Conservation (phyloP, 2,888 invertebrate species). For the Idaea dimidiata region DNA sequence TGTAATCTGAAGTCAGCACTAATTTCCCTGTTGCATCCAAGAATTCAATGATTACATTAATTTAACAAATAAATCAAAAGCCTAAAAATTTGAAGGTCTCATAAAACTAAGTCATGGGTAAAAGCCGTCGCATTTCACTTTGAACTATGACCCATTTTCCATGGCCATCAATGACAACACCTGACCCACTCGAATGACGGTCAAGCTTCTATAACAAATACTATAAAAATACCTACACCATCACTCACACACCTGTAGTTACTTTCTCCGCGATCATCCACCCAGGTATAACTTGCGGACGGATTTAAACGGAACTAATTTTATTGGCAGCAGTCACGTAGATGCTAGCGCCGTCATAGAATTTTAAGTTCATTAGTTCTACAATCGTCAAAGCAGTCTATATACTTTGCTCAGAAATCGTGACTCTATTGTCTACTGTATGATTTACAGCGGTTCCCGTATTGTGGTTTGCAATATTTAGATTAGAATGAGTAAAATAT, state of each 20-base stretch:
- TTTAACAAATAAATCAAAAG: neutral
- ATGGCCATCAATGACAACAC: neutral
- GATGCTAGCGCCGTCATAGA: slow-evolving; percentile 1
- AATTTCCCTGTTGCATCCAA: too few species aligned
- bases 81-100: neutral
- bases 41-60: too few species aligned
- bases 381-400: neutral
- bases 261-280: slow-evolving; percentile 40
- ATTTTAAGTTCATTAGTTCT: neutral
- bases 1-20: too few species aligned
- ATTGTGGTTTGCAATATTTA: neutral
- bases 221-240: slow-evolving; percentile 9
- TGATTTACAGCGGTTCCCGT: neutral
- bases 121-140: neutral
- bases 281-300: neutral
- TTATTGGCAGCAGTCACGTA: neutral
- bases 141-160: slow-evolving; percentile 3
- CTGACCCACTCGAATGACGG: slow-evolving; percentile 2
- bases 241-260: slow-evolving; percentile 29
- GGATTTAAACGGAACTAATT: slow-evolving; percentile 4
- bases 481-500: neutral
- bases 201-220: neutral
- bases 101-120: neutral
- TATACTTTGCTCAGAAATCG: neutral
- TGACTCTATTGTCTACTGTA: neutral